A percentile compares a stretch with the other conserved stretches of the same genome.
Evolutionary conservation across 2,888 invertebrate genomes (phyloP).

Genomic region (Sipunculus nudus): DNA sequence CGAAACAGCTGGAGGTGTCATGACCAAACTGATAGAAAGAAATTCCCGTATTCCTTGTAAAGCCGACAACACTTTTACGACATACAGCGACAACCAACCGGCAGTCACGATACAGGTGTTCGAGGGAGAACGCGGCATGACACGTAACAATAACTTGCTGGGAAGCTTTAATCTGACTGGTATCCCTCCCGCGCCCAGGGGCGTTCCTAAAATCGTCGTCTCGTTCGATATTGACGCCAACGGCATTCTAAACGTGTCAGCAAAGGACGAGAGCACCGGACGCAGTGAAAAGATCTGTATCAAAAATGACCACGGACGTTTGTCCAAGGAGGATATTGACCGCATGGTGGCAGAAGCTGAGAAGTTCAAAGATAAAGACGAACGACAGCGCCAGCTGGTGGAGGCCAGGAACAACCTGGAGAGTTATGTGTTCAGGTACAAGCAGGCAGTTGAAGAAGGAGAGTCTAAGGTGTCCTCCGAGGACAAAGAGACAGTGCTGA

Average conservation of each 20-base stretch:
- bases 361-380: constrained; percentile 53
- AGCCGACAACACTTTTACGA: constrained; percentile 74
- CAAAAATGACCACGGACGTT: constrained; percentile 84
- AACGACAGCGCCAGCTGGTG: constrained; percentile 50
- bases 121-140: constrained; percentile 95
- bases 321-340: constrained; percentile 85
- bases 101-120: constrained; percentile 72
- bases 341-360: constrained; percentile 69
- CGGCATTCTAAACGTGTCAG: constrained; percentile 73
- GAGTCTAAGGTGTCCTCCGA: constrained; percentile 70
- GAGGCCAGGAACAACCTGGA: constrained; percentile 55
- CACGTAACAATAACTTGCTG: constrained; percentile 83
- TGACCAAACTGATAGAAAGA: constrained; percentile 52
- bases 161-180: constrained; percentile 56
- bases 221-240: constrained; percentile 89
- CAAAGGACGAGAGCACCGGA: constrained; percentile 78
- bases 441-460: constrained; percentile 71
- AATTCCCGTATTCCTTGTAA: constrained; percentile 63
- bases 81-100: constrained; percentile 86
- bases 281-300: constrained; percentile 83
- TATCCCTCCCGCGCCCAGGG: constrained; percentile 59
- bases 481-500: constrained; percentile 76
- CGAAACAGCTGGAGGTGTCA: constrained; percentile 70
- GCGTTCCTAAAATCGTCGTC: constrained; percentile 69
- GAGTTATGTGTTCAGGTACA: constrained; percentile 61